These are phyloP conservation scores for Calyptomena viridis DNA, from an alignment of 2,113 vertebrate genomes.

Conservation along the genomic window DNA sequence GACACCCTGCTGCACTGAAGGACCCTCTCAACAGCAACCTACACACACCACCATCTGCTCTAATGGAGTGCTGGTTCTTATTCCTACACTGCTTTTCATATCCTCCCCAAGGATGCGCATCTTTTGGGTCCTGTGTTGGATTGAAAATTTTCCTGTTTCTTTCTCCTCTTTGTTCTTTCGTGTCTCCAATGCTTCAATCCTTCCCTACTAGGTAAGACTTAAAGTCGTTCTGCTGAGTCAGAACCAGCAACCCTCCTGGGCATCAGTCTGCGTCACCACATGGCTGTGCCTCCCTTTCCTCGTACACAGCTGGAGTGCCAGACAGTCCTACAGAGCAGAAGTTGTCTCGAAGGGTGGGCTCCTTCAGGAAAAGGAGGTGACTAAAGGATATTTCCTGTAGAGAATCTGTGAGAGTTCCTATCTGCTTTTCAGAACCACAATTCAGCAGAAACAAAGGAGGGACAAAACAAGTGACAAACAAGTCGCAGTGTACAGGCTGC, in stretches of 20 bases:
- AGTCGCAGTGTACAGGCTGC: background rate
- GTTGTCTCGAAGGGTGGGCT: background rate
- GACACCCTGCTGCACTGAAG: background rate
- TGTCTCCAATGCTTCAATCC: background rate
- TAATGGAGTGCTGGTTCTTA: background rate
- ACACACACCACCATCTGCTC: background rate
- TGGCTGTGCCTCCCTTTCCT: background rate
- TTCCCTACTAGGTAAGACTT: background rate
- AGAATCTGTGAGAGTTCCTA: background rate
- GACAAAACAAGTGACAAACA: background rate
- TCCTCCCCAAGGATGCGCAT: background rate
- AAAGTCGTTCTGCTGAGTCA: background rate
- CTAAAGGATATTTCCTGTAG: background rate
- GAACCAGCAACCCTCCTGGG: background rate
- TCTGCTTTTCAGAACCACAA: background rate
- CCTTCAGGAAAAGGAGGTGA: background rate
- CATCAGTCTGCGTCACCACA: background rate
- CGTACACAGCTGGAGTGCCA: background rate
- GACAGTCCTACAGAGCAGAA: background rate
- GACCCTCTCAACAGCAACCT: background rate
- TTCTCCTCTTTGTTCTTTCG: background rate
- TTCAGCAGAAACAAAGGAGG: conserved; percentile 17
- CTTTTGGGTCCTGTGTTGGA: background rate
- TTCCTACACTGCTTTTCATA: background rate
- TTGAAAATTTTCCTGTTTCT: background rate